phyloP scores from a whole-genome alignment of 2,797 vertebrate genomes.

The Enteromius mattozi region DNA sequence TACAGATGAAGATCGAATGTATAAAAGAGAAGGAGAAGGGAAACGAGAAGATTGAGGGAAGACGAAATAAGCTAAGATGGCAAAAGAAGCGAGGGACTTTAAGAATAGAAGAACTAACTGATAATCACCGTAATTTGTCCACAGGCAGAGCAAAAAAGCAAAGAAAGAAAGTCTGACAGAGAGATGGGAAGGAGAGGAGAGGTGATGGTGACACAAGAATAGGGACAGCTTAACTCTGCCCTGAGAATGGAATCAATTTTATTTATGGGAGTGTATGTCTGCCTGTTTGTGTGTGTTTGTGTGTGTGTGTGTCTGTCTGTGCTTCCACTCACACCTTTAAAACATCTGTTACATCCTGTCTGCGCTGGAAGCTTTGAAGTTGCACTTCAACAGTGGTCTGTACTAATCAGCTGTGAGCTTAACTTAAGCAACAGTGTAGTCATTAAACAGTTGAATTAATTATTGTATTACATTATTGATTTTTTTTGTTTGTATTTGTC shows the following conservation, averaged over 20 bases:
- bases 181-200: conserved; percentile 41
- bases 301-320: conserved; percentile 25
- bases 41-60: conserved; percentile 26
- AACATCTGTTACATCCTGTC: conserved; percentile 46
- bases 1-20: conserved; percentile 42
- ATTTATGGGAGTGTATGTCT: conserved; percentile 42
- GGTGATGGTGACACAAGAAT: conserved; percentile 58
- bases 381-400: neutral
- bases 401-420: neutral
- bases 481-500: neutral
- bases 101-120: conserved; percentile 66
- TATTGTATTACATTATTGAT: neutral
- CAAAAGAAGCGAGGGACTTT: conserved; percentile 54
- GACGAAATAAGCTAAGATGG: conserved; percentile 15
- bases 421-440: neutral
- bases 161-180: conserved; percentile 4
- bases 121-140: conserved; percentile 75
- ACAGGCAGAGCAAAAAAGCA: conserved; percentile 59
- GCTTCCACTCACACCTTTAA: conserved; percentile 38
- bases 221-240: conserved; percentile 47
- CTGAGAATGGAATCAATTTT: conserved; percentile 34
- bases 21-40: conserved; percentile 31
- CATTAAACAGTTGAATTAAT: neutral
- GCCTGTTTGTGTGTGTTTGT: conserved; percentile 17
- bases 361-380: neutral